phyloP scores from a whole-genome alignment of 2,888 invertebrate genomes.

The Phasia obesa region DNA sequence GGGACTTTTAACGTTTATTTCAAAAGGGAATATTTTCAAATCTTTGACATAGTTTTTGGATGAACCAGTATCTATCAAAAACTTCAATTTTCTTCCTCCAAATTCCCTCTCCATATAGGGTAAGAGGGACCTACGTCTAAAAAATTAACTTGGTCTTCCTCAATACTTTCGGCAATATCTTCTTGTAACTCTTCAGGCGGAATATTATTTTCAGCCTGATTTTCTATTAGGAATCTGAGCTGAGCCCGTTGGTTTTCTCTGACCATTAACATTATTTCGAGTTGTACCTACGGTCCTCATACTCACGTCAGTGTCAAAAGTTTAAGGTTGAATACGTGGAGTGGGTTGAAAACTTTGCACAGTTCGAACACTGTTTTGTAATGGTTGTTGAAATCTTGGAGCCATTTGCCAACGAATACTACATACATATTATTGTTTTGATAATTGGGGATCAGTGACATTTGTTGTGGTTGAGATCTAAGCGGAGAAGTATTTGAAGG shows the following conservation, averaged over 20 bases:
- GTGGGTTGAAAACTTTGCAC: not conserved
- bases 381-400: not conserved
- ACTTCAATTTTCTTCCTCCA: not conserved
- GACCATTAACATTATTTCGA: constrained; percentile 1
- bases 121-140: constrained; percentile 1
- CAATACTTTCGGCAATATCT: not conserved
- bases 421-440: not conserved
- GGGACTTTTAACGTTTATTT: constrained; percentile 32
- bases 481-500: not conserved
- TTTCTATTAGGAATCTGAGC: constrained; percentile 7
- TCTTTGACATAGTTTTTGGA: constrained; percentile 16
- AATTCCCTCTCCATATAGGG: constrained; percentile 4
- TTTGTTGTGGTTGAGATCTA: not conserved
- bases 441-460: not conserved
- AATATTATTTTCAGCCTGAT: constrained; percentile 6
- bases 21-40: not conserved
- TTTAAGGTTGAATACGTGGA: constrained; percentile 1
- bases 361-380: not conserved
- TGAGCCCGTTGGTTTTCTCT: constrained; percentile 1
- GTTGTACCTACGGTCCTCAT: constrained; percentile 5
- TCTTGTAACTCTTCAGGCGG: constrained; percentile 4
- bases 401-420: not conserved
- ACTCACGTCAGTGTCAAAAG: constrained; percentile 12
- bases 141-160: constrained; percentile 8
- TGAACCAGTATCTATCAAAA: constrained; percentile 4